Conservation (phyloP, 2,113 vertebrate species). For the Ursus arctos region DNA sequence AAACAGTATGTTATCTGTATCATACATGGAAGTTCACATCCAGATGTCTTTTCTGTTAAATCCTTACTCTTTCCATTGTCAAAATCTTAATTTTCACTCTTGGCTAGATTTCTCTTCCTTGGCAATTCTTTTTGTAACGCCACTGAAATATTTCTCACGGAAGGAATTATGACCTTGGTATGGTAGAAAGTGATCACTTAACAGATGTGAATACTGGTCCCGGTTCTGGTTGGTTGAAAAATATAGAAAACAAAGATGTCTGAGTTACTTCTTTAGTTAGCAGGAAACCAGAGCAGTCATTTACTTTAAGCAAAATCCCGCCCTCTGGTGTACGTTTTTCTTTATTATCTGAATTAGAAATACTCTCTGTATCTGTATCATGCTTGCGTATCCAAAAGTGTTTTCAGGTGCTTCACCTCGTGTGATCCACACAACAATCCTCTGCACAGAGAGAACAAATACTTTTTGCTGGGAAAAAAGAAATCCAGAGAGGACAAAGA, state of each 20-base stretch:
- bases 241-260: constrained; percentile 66
- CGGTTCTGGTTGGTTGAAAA: constrained; percentile 88
- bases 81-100: constrained; percentile 80
- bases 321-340: background rate
- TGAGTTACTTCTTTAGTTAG: constrained; percentile 40
- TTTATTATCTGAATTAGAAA: background rate
- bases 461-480: background rate
- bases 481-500: background rate
- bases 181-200: constrained; percentile 88
- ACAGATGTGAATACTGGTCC: constrained; percentile 88
- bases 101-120: constrained; percentile 90
- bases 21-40: constrained; percentile 79
- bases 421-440: background rate
- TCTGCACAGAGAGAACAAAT: background rate
- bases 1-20: constrained; percentile 84
- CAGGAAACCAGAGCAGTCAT: background rate
- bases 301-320: constrained; percentile 5
- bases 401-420: background rate
- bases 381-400: background rate
- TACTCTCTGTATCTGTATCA: background rate
- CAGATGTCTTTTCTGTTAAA: constrained; percentile 81
- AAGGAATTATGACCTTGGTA: constrained; percentile 98
- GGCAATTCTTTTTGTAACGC: constrained; percentile 93
- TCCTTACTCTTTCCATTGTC: constrained; percentile 79
- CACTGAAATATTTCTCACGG: constrained; percentile 99